phyloP scores from a whole-genome alignment of 2,113 vertebrate species.

The Labeo rohita region DNA sequence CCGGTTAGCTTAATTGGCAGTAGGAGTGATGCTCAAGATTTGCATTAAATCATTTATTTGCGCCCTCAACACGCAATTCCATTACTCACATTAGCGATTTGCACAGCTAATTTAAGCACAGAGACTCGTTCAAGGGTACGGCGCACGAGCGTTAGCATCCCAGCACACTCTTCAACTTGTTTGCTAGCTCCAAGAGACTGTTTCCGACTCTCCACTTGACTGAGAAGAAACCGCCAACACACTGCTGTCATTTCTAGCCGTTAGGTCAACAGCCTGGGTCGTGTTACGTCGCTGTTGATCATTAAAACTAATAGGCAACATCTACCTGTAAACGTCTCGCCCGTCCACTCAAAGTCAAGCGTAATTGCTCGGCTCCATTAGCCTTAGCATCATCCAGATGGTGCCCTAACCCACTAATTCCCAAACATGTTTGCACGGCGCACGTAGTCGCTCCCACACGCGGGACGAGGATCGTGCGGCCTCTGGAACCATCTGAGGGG shows the following conservation, averaged over 20 bases:
- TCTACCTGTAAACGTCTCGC: constrained; percentile 57
- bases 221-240: neutral
- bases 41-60: constrained; percentile 83
- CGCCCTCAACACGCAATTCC: constrained; percentile 74
- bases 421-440: constrained; percentile 57
- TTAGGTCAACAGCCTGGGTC: constrained; percentile 17
- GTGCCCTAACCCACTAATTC: constrained; percentile 65
- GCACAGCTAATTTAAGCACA: constrained; percentile 70
- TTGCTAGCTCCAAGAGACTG: neutral
- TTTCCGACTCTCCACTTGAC: neutral
- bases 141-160: constrained; percentile 52
- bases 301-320: constrained; percentile 13
- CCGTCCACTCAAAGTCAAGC: constrained; percentile 70
- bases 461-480: neutral
- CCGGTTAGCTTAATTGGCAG: constrained; percentile 83
- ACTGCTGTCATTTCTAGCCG: neutral
- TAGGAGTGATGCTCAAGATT: constrained; percentile 77
- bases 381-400: constrained; percentile 72
- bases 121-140: constrained; percentile 74
- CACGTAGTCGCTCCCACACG: neutral
- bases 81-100: constrained; percentile 77
- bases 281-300: neutral
- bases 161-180: neutral
- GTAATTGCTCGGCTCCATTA: constrained; percentile 74
- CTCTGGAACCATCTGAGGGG: neutral